Percentiles rank a stretch among this genome's conserved stretches.
Evolutionary conservation across 2,888 invertebrate genomes (phyloP).

Genomic region (Dilophus febrilis): DNA sequence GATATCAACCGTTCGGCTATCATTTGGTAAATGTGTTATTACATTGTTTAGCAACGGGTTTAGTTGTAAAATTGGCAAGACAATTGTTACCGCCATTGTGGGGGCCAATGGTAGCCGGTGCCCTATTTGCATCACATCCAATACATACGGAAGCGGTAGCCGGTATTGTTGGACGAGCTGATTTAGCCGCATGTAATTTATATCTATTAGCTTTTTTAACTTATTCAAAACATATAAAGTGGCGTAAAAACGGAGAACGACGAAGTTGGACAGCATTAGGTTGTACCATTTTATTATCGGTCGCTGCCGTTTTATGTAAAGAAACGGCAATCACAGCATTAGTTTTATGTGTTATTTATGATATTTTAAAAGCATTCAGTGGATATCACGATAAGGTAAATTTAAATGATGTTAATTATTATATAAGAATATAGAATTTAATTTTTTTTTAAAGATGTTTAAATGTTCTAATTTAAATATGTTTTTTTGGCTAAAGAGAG

Average conservation of each 20-base stretch:
- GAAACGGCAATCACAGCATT: constrained; percentile 90
- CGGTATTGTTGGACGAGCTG: constrained; percentile 88
- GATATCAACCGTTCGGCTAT: constrained; percentile 65
- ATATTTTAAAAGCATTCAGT: constrained; percentile 43
- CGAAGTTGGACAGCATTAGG: constrained; percentile 42
- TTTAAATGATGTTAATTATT: no score
- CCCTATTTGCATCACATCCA: constrained; percentile 87
- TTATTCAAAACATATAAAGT: constrained; percentile 62
- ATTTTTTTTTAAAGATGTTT: background rate
- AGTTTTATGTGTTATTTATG: constrained; percentile 77
- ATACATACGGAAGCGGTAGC: constrained; percentile 95
- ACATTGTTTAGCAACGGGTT: constrained; percentile 67
- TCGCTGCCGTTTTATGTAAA: constrained; percentile 78
- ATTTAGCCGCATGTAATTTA: constrained; percentile 79
- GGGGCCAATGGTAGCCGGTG: constrained; percentile 58
- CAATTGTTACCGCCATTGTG: constrained; percentile 49
- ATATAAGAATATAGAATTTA: no score
- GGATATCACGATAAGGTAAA: constrained; percentile 37
- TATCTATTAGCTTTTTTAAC: constrained; percentile 75
- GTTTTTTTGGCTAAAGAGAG: no score
- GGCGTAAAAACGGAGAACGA: constrained; percentile 34
- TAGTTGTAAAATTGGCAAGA: constrained; percentile 63
- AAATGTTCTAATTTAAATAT: no score
- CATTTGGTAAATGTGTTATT: constrained; percentile 73
- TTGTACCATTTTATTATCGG: constrained; percentile 44